phyloP scores from a whole-genome alignment of 2,113 vertebrate species.

The Cololabis saira region DNA sequence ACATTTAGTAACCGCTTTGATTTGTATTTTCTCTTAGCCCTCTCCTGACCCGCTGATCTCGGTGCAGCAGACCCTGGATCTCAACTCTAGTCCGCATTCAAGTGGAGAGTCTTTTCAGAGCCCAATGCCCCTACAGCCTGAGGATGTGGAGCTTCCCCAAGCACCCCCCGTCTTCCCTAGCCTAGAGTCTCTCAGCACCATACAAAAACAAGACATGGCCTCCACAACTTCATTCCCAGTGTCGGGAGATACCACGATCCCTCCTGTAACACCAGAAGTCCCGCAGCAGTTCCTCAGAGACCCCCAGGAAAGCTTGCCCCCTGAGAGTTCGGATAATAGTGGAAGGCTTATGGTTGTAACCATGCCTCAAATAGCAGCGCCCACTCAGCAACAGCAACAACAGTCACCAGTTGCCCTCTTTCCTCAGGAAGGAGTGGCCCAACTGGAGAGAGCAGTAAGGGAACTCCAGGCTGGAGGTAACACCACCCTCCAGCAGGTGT shows the following conservation, averaged over 20 bases:
- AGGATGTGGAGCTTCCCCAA: constrained; percentile 88
- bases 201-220: constrained; percentile 93
- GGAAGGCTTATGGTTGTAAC: constrained; percentile 74
- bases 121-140: constrained; percentile 87
- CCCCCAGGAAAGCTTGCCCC: constrained; percentile 85
- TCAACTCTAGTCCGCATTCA: constrained; percentile 80
- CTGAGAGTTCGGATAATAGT: constrained; percentile 80
- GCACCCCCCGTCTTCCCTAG: constrained; percentile 84
- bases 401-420: constrained; percentile 86
- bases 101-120: constrained; percentile 84
- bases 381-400: constrained; percentile 86
- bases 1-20: constrained; percentile 3
- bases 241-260: constrained; percentile 85
- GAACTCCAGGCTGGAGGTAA: constrained; percentile 86
- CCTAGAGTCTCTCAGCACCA: constrained; percentile 86
- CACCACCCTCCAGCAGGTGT: constrained; percentile 75
- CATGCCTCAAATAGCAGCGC: constrained; percentile 78
- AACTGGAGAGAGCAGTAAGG: constrained; percentile 93
- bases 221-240: constrained; percentile 87
- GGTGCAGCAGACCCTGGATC: constrained; percentile 89
- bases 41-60: constrained; percentile 86
- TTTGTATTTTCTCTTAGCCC: constrained; percentile 60
- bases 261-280: constrained; percentile 89
- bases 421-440: constrained; percentile 88
- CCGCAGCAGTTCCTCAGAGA: constrained; percentile 88